Evolutionary conservation across 2,797 vertebrate species (phyloP).

Genomic region (Taeniopygia guttata): DNA sequence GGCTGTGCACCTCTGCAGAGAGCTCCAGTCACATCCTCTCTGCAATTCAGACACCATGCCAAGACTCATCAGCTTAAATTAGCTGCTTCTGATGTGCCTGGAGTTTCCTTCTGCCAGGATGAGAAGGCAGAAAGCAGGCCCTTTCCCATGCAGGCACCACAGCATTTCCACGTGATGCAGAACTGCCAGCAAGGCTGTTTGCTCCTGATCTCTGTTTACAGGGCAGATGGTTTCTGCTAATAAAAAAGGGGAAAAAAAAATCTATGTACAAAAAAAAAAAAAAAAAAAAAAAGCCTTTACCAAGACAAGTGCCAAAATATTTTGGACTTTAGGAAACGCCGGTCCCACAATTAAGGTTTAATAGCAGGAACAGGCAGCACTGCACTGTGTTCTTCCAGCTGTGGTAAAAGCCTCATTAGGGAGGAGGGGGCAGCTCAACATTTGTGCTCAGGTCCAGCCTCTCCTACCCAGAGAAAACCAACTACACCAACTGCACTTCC

Average conservation of each 20-base stretch:
- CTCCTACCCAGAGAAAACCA: neutral
- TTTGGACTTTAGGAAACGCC: constrained; percentile 4
- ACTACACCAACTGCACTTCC: neutral
- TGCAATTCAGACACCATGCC: neutral
- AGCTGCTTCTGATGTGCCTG: constrained; percentile 14
- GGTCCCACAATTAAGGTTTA: constrained; percentile 40
- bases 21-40: neutral
- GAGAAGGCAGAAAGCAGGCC: constrained; percentile 14
- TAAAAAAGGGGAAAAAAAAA: neutral
- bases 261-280: constrained; percentile 3
- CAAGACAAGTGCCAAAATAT: constrained; percentile 58
- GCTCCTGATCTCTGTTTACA: constrained; percentile 50
- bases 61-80: constrained; percentile 37
- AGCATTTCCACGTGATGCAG: constrained; percentile 27
- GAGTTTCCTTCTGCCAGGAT: neutral
- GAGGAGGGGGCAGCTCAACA: neutral
- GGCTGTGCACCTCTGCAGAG: neutral
- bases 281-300: constrained; percentile 18
- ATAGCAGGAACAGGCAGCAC: neutral
- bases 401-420: neutral
- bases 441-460: neutral
- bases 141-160: constrained; percentile 26
- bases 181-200: constrained; percentile 34
- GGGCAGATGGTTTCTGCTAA: constrained; percentile 65
- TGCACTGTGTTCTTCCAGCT: neutral